phyloP scores from a whole-genome alignment of 2,888 invertebrate genomes.

The Yponomeuta plumbellus region DNA sequence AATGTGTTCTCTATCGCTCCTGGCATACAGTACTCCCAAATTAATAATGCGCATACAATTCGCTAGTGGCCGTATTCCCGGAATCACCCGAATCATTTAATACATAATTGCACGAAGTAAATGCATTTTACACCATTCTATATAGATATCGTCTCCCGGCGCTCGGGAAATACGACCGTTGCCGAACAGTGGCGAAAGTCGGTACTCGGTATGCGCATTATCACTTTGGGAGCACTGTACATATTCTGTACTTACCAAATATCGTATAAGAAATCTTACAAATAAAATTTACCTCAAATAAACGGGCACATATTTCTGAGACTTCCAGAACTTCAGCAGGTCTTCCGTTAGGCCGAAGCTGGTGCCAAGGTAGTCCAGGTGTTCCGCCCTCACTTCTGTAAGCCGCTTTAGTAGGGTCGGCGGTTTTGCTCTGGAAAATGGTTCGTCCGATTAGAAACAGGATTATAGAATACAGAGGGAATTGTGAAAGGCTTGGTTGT shows the following conservation, averaged over 20 bases:
- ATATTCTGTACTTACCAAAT: not conserved
- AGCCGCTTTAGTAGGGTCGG: constrained; percentile 93
- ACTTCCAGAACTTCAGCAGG: constrained; percentile 95
- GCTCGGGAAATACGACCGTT: no score
- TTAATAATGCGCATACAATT: no score
- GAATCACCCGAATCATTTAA: no score
- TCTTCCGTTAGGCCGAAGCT: constrained; percentile 93
- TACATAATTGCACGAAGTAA: no score
- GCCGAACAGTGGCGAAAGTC: no score
- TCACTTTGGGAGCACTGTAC: no score
- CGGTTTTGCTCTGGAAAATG: constrained; percentile 75
- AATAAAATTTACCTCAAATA: constrained; percentile 82
- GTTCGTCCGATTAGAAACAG: not conserved
- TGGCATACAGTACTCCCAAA: no score
- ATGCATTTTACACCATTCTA: no score
- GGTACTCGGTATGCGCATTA: no score
- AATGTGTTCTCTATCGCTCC: no score
- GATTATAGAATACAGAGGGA: not conserved
- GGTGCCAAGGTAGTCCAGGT: constrained; percentile 94
- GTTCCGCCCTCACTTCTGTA: constrained; percentile 88
- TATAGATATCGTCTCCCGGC: no score
- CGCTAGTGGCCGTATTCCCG: no score
- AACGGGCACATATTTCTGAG: constrained; percentile 87
- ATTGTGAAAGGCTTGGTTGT: not conserved
- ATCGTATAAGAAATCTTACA: not conserved